Evolutionary conservation across 2,113 vertebrate species (phyloP).

Genomic region (Carollia perspicillata): DNA sequence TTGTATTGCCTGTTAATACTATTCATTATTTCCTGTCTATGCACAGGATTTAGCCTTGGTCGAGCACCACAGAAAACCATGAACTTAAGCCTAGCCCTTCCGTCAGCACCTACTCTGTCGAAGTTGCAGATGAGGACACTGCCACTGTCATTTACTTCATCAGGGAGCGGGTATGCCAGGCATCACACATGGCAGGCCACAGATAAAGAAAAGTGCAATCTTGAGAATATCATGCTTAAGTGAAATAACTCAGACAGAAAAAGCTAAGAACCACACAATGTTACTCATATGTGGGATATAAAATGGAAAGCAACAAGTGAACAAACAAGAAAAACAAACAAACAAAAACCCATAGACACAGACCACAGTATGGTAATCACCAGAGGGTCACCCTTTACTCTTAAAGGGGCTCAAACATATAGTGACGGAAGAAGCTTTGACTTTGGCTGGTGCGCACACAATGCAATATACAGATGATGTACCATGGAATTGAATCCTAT

Average conservation of each 20-base stretch:
- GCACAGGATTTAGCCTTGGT: not conserved
- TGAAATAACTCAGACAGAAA: not conserved
- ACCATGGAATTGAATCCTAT: not conserved
- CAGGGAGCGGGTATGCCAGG: no score
- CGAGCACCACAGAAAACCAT: not conserved
- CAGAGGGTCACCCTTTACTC: no score
- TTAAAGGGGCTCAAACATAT: no score
- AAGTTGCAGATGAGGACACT: rapidly evolving
- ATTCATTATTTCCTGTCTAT: not conserved
- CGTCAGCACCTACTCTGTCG: not conserved
- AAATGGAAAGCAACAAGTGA: not conserved
- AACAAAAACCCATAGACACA: not conserved
- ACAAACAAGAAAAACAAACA: not conserved
- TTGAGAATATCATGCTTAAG: not conserved
- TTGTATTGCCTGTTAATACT: not conserved
- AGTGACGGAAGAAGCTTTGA: not conserved
- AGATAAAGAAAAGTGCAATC: not conserved
- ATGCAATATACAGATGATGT: not conserved
- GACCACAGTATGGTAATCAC: not conserved
- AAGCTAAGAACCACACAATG: not conserved
- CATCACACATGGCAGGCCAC: not conserved
- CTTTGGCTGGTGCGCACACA: not conserved
- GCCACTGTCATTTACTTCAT: not conserved
- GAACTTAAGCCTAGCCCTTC: not conserved
- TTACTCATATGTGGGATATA: not conserved